Evolutionary conservation across 2,113 vertebrate genomes (phyloP).

Genomic region (Oncorhynchus masou): DNA sequence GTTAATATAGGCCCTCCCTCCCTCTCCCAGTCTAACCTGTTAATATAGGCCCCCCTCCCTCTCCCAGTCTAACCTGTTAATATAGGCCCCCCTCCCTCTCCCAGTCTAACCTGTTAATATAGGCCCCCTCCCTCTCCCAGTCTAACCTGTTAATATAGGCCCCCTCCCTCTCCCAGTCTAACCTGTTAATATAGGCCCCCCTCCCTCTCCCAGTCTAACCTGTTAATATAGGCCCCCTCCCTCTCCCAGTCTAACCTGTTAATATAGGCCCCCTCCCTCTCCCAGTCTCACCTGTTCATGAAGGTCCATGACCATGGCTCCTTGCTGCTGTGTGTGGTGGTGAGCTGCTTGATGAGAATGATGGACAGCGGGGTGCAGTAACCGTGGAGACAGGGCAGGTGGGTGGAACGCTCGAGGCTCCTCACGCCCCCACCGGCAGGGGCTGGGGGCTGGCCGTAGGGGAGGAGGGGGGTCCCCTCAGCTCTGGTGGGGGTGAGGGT

Average conservation of each 20-base stretch:
- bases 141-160: too few species aligned
- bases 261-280: background rate
- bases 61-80: too few species aligned
- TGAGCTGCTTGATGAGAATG: slow-evolving; percentile 57
- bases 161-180: too few species aligned
- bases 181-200: too few species aligned
- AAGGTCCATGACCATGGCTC: slow-evolving; percentile 90
- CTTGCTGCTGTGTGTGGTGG: slow-evolving; percentile 82
- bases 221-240: background rate
- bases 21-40: too few species aligned
- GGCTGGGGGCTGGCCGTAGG: slow-evolving; percentile 82
- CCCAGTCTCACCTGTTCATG: slow-evolving; percentile 86
- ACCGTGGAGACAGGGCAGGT: slow-evolving; percentile 87
- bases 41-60: too few species aligned
- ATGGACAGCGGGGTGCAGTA: slow-evolving; percentile 89
- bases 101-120: too few species aligned
- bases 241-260: background rate
- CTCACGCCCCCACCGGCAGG: slow-evolving; percentile 71
- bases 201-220: background rate
- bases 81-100: too few species aligned
- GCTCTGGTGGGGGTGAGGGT: slow-evolving; percentile 53
- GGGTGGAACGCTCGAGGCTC: slow-evolving; percentile 94
- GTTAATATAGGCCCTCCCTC: too few species aligned
- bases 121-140: too few species aligned
- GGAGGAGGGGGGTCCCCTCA: slow-evolving; percentile 55